Evolutionary conservation across 2,888 invertebrate genomes (phyloP).

Genomic region (Plemyria rubiginata): DNA sequence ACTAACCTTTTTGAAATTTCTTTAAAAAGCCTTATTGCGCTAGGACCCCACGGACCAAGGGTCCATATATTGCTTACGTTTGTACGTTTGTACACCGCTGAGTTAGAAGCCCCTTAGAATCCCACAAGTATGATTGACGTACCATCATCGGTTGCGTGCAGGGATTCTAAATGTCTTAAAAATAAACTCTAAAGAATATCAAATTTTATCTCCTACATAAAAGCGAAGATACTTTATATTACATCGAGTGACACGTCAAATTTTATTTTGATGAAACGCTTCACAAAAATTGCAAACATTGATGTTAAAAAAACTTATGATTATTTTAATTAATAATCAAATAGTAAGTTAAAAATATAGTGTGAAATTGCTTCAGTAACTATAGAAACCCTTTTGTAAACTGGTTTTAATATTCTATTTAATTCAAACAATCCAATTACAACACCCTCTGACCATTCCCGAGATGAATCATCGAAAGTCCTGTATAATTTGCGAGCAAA

Average conservation of each 20-base stretch:
- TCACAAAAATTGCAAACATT: not conserved
- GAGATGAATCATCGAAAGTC: slow-evolving; percentile 40
- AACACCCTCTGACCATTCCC: slow-evolving; percentile 22
- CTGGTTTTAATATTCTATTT: slow-evolving; percentile 7
- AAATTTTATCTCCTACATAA: slow-evolving; percentile 31
- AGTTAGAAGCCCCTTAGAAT: slow-evolving; percentile 34
- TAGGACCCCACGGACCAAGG: no score
- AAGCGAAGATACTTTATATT: slow-evolving; percentile 9
- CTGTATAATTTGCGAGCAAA: slow-evolving; percentile 41
- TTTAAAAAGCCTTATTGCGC: no score
- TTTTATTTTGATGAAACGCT: not conserved
- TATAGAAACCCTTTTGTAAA: slow-evolving; percentile 3
- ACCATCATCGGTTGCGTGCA: slow-evolving; percentile 53
- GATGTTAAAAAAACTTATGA: not conserved
- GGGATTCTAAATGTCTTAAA: slow-evolving; percentile 47
- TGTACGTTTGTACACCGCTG: not conserved
- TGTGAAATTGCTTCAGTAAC: not conserved
- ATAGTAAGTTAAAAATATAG: not conserved
- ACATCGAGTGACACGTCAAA: not conserved
- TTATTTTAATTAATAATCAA: no score
- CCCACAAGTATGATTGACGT: slow-evolving; percentile 56
- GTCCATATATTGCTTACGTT: no score
- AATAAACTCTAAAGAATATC: slow-evolving; percentile 31
- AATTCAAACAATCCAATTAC: slow-evolving; percentile 28
- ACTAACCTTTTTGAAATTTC: no score